Conservation (phyloP, 1,140 invertebrate genomes). For the Seison nebaliae region DNA sequence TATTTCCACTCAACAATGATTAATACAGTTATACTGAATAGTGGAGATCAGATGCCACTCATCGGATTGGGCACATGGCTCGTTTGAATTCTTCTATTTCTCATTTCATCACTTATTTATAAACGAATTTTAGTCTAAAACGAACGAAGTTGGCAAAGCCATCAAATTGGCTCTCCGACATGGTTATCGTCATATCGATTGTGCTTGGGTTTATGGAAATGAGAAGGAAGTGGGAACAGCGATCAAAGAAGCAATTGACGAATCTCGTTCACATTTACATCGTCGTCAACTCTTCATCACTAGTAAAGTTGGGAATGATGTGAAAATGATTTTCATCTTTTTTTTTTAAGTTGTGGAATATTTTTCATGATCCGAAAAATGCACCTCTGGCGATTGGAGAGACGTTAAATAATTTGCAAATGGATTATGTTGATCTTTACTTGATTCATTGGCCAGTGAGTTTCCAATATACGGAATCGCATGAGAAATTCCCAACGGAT, state of each 20-base stretch:
- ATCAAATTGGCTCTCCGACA: slow-evolving; percentile 7
- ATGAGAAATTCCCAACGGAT: slow-evolving; percentile 25
- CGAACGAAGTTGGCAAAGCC: too few relatives aligned
- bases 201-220: slow-evolving; percentile 10
- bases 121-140: too few relatives aligned
- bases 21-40: not conserved
- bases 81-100: too few relatives aligned
- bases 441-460: slow-evolving; percentile 25
- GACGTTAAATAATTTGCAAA: slow-evolving; percentile 20
- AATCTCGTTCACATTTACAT: slow-evolving; percentile 2
- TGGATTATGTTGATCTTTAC: slow-evolving; percentile 22
- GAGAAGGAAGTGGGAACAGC: slow-evolving; percentile 9
- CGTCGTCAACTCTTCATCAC: slow-evolving; percentile 11
- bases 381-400: slow-evolving; percentile 16
- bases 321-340: slow-evolving; percentile 4
- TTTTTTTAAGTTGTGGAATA: slow-evolving; percentile 4
- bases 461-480: slow-evolving; percentile 16
- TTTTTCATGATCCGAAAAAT: slow-evolving; percentile 1
- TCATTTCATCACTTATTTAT: too few relatives aligned
- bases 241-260: slow-evolving; percentile 5
- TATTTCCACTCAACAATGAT: not conserved
- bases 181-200: slow-evolving; percentile 12
- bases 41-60: slow-evolving; percentile 5
- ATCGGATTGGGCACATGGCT: slow-evolving; percentile 11
- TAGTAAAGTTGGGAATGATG: slow-evolving; percentile 4